Evolutionary conservation across 2,113 vertebrate genomes (phyloP).

Genomic region (Dromas ardeola): DNA sequence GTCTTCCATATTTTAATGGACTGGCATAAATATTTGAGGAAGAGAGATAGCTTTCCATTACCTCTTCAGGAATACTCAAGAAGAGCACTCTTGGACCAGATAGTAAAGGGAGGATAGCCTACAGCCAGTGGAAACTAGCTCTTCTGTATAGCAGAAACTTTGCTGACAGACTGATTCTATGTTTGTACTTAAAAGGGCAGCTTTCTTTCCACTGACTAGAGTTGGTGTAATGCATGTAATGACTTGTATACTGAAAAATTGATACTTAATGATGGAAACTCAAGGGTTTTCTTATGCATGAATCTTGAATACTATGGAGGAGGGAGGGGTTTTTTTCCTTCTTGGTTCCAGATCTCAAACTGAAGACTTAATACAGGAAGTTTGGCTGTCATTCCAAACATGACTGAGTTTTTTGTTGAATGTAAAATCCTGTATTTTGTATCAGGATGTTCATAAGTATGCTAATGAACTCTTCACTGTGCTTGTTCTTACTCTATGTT

Average conservation of each 20-base stretch:
- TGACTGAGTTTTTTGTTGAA: not conserved
- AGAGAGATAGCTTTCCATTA: not conserved
- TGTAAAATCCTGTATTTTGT: not conserved
- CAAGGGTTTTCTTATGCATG: rapidly evolving
- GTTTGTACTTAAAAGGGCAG: not conserved
- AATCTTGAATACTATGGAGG: not conserved
- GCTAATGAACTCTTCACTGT: not conserved
- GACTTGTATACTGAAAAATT: not conserved
- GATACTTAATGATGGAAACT: not conserved
- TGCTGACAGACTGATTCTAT: not conserved
- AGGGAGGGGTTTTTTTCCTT: not conserved
- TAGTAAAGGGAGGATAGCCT: not conserved
- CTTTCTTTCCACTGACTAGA: not conserved
- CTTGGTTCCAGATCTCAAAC: not conserved
- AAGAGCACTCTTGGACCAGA: not conserved
- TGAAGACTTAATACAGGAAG: not conserved
- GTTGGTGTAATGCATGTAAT: not conserved
- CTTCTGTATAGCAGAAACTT: not conserved
- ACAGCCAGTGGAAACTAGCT: not conserved
- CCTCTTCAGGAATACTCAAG: not conserved
- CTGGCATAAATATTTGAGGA: not conserved
- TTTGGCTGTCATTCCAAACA: not conserved
- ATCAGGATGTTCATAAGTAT: not conserved
- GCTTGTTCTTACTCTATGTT: not conserved
- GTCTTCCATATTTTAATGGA: not conserved